Base-by-base conservation (phyloP, 2,113 vertebrate species). In the Stigmatopora argus region DNA sequence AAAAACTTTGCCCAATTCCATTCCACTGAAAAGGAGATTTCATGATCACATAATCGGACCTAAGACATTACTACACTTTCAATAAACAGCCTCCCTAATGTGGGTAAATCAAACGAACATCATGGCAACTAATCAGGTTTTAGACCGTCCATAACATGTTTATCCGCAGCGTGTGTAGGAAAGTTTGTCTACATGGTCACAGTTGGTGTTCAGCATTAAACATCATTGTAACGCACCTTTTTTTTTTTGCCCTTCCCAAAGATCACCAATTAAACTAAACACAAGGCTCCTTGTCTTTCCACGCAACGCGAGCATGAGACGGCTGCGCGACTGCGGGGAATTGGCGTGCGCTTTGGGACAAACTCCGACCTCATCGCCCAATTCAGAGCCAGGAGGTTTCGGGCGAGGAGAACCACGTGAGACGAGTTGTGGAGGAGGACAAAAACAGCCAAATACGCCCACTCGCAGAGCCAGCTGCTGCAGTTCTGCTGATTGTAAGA, bases 301-400 rank as follows among this genome's bases (percentile, higher is more conserved):
- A 69, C 65, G 65, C 66, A 71, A 63, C 79, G 77, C 23, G 56
- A 84, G 81, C 73, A 78, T 78, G 73, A 85, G 79, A 76, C 69
- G 73, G 74, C 80, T 80, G 67, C 44, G 60, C 1, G 71, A 69
- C 75, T 75, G 76, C 46, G 47, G 75, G 71, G 78, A 79, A 78
- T 70, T 77, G 83, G 68, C 73, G 79, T 18, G 9, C 52, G 70
- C 77, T 75, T 87, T 87, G 79, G 83, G 58, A 78, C 56, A 31
- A 23, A 67, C 76, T 77, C 71, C 34, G 76, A 81, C 74, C 78
- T 86, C 81, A 82, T 71, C 82, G 80, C 21, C 56, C 83, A 82
- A 85, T 85, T 81, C 83, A 86, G 82, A 88, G 82, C 83, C n/a
- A n/a, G 62, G 73, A 83, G 87, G 88, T 83, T 83, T 86, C 85